Conservation (phyloP, 2,888 invertebrate genomes). For the Toxonevra muliebris region DNA sequence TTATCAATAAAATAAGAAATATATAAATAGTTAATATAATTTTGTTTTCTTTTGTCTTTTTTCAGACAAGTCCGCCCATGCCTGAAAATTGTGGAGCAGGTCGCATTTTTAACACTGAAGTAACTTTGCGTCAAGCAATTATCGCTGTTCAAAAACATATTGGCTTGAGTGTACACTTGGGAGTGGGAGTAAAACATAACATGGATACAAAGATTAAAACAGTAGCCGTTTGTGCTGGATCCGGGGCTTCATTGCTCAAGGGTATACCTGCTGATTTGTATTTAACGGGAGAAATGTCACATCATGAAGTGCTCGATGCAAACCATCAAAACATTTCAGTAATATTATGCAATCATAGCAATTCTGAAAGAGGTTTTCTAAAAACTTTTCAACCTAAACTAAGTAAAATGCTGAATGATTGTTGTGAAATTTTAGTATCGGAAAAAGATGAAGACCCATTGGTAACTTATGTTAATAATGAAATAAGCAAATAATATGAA, state of each 20-base stretch:
- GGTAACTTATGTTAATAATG: constrained; percentile 61
- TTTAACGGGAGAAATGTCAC: constrained; percentile 93
- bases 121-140: constrained; percentile 72
- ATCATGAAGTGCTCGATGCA: constrained; percentile 91
- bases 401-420: constrained; percentile 52
- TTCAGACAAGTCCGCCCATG: constrained; percentile 23
- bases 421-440: constrained; percentile 74
- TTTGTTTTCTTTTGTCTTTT: too few species aligned
- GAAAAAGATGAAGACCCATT: constrained; percentile 81
- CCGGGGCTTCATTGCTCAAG: constrained; percentile 81
- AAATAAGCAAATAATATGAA: too few species aligned
- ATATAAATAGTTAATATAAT: too few species aligned
- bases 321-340: constrained; percentile 81
- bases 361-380: constrained; percentile 91
- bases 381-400: constrained; percentile 68
- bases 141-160: constrained; percentile 72
- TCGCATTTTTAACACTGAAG: constrained; percentile 68
- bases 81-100: constrained; percentile 67
- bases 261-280: constrained; percentile 80
- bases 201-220: constrained; percentile 68
- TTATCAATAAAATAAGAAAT: too few species aligned
- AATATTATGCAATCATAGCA: constrained; percentile 91
- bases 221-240: constrained; percentile 90
- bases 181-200: constrained; percentile 67
- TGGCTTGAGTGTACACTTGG: constrained; percentile 77